Evolutionary conservation across 1,140 invertebrate species (phyloP).

Genomic region (Drosophila orosa): DNA sequence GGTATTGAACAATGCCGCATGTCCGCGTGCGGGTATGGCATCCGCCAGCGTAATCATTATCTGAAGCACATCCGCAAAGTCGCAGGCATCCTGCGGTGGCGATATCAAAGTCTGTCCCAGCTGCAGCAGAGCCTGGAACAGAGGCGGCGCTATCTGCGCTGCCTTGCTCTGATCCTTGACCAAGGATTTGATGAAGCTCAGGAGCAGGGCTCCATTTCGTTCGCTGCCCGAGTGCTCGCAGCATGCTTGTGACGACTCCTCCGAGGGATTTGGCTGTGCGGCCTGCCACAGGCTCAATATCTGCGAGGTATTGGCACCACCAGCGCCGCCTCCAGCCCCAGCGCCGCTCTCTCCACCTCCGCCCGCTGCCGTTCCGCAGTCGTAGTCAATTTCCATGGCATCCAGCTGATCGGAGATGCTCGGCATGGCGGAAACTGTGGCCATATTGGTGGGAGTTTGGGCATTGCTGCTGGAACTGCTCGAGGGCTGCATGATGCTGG

Average conservation of each 20-base stretch:
- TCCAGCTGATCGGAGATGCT: conserved; percentile 83
- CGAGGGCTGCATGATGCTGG: conserved; percentile 73
- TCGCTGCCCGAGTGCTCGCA: conserved; percentile 78
- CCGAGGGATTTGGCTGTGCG: conserved; percentile 61
- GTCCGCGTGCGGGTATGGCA: conserved; percentile 90
- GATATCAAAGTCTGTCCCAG: conserved; percentile 89
- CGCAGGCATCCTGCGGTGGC: conserved; percentile 88
- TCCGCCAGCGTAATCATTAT: conserved; percentile 92
- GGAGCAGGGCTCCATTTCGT: conserved; percentile 90
- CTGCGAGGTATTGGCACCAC: conserved; percentile 74
- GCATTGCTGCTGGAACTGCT: conserved; percentile 84
- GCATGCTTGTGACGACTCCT: conserved; percentile 71
- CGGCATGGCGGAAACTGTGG: conserved; percentile 81
- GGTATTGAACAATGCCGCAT: conserved; percentile 91
- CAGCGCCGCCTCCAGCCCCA: not conserved
- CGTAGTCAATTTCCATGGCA: conserved; percentile 83
- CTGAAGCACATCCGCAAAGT: conserved; percentile 92
- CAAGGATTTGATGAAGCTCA: conserved; percentile 90
- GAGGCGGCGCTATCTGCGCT: conserved; percentile 77
- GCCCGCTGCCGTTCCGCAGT: conserved; percentile 40
- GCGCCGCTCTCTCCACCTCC: conserved; percentile 32
- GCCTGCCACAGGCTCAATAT: conserved; percentile 73
- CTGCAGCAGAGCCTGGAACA: conserved; percentile 91
- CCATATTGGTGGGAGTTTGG: conserved; percentile 84
- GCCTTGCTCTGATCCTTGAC: conserved; percentile 89